Evolutionary conservation across 2,888 invertebrate genomes (phyloP), one percentile per base, ranked within the genome.

Genomic region (Mythimna loreyi): DNA sequence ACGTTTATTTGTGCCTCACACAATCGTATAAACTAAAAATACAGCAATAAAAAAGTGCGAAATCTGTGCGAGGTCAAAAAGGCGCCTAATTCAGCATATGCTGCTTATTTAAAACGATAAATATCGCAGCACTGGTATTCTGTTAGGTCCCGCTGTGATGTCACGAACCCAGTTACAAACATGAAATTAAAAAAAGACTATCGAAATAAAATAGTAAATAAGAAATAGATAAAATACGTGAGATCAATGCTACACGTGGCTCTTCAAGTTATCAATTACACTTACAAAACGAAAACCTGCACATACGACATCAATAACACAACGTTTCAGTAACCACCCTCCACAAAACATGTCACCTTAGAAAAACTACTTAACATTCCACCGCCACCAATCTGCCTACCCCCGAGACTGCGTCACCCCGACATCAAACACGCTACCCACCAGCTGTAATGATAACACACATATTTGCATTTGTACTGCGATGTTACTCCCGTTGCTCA

Each of bases 401-500:
- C 78, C 74, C 28, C 13, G 75, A 75, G 78, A 67, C 40, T 58
- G n/a, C 43, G 69, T 74, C 79, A 68, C 64, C 67, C 80, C 75
- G 60, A 82, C 83, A 83, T 85, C 85, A 84, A 85, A 86, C 82
- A 76, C 64, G 70, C 74, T 80, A 67, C 79, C 71, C 71, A 55
- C 78, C 78, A 80, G 71, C 56, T 67, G 80, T 82, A 82, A 85
- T 83, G 84, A 85, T 85, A 87, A 85, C 86, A 86, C 72, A 84
- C 87, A 85, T 89, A 89, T 88, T 88, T 88, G 80, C 85, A 86
- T 89, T 84, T 86, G 72, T 81, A 83, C 80, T 80, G 73, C 79
- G 45, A 30, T 55, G 72, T 65, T 79, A 85, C 83, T 90, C 90
- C 88, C 90, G 86, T 68, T 87, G 89, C 91, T 91, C 90, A 91